Conservation (phyloP, 2,888 invertebrate species). For the Caenorhabditis sp. region DNA sequence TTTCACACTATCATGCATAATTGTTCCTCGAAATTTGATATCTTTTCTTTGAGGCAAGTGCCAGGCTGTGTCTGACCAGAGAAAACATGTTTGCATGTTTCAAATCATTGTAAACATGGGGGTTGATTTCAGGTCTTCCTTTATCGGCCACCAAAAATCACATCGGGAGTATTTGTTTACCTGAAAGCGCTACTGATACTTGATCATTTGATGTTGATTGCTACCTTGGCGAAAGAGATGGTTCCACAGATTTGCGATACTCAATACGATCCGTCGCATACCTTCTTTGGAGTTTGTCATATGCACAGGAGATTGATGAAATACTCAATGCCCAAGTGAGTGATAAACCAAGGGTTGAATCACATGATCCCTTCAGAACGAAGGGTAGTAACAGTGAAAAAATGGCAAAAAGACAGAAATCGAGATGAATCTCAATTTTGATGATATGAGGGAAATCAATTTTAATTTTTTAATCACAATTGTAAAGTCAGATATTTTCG, state of each 20-base stretch:
- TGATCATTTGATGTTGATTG: slow-evolving; percentile 64
- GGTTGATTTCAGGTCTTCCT: slow-evolving; percentile 62
- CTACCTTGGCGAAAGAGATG: slow-evolving; percentile 51
- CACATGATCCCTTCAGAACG: no score
- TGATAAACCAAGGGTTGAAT: no score
- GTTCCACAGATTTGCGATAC: slow-evolving; percentile 52
- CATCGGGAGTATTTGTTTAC: slow-evolving; percentile 70
- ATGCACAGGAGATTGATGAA: slow-evolving; percentile 65
- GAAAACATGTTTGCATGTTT: slow-evolving; percentile 13
- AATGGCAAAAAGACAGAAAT: no score
- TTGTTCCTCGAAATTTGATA: slow-evolving; percentile 3
- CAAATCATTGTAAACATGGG: not conserved
- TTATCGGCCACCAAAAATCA: slow-evolving; percentile 69
- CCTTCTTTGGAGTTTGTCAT: slow-evolving; percentile 62
- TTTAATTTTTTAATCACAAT: no score
- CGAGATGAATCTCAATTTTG: no score
- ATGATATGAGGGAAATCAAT: no score
- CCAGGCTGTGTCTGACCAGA: slow-evolving; percentile 1
- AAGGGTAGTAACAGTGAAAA: no score
- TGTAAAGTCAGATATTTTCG: no score
- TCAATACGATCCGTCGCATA: slow-evolving; percentile 48
- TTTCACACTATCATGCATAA: slow-evolving; percentile 1
- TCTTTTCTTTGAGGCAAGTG: slow-evolving; percentile 11
- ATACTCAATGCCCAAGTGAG: slow-evolving; percentile 60
- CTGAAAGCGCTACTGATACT: slow-evolving; percentile 67